A percentile compares a stretch with the other conserved stretches of the same genome.
These are phyloP conservation scores for Myzus persicae DNA, from an alignment of 1,140 invertebrate species.

Conservation along the genomic window DNA sequence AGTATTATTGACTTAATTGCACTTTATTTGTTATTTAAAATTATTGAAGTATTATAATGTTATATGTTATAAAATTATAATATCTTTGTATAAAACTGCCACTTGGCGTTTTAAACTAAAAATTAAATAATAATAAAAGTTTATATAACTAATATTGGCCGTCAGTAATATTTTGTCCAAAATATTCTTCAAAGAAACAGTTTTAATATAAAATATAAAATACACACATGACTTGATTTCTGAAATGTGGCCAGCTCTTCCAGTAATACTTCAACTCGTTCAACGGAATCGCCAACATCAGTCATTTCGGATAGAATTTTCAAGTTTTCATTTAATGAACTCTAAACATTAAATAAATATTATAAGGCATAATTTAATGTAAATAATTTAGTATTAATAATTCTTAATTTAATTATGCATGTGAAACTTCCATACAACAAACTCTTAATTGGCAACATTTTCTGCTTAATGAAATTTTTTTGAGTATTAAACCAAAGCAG, in stretches of 20 bases:
- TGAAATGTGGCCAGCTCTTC: constrained; percentile 81
- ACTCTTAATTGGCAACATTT: too few relatives aligned
- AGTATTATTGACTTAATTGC: neutral
- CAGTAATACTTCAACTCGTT: constrained; percentile 78
- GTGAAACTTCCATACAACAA: too few relatives aligned
- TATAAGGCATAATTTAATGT: neutral
- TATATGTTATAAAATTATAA: too few relatives aligned
- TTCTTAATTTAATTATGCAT: neutral
- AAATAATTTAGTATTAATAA: neutral
- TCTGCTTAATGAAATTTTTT: too few relatives aligned
- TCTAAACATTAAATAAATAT: constrained; percentile 14
- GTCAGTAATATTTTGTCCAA: neutral
- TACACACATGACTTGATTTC: constrained; percentile 74
- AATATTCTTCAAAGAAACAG: neutral
- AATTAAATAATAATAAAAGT: neutral
- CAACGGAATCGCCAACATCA: constrained; percentile 85
- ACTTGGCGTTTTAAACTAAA: neutral
- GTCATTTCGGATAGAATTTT: constrained; percentile 82
- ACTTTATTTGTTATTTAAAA: neutral
- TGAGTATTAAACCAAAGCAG: too few relatives aligned
- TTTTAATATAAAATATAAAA: constrained; percentile 32
- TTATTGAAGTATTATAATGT: too few relatives aligned
- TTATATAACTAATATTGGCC: too few relatives aligned
- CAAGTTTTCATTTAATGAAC: constrained; percentile 67
- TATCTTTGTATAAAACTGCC: neutral